phyloP scores from a whole-genome alignment of 1,140 invertebrate genomes.

The Saccostrea cuccullata region DNA sequence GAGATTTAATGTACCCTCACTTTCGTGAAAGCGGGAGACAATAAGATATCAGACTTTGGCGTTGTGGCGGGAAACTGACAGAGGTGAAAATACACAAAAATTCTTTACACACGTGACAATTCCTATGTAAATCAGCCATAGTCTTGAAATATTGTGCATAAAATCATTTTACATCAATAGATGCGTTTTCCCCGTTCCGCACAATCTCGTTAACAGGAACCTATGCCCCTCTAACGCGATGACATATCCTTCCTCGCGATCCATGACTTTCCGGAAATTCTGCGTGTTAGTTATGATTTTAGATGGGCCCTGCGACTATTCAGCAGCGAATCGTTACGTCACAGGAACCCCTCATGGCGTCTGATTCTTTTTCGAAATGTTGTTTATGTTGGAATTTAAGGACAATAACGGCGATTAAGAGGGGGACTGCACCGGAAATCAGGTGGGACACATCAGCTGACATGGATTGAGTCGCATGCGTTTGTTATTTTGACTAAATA shows the following conservation, averaged over 20 bases:
- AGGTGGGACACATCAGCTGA: too few species aligned
- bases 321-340: too few species aligned
- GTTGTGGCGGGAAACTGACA: constrained; percentile 40
- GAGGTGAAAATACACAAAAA: neutral
- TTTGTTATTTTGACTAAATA: too few species aligned
- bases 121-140: neutral
- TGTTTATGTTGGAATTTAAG: too few species aligned
- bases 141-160: neutral
- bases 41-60: constrained; percentile 33
- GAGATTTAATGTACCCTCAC: too few species aligned
- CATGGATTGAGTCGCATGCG: too few species aligned
- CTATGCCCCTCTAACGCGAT: neutral
- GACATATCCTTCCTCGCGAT: neutral
- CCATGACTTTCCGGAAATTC: neutral
- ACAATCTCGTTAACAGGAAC: constrained; percentile 12
- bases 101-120: neutral
- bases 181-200: constrained; percentile 39
- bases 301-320: too few species aligned
- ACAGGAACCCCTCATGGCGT: too few species aligned
- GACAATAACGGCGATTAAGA: too few species aligned
- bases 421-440: too few species aligned
- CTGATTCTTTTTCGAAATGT: too few species aligned
- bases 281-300: neutral
- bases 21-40: too few species aligned
- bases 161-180: constrained; percentile 1